Evolutionary conservation across 2,888 invertebrate genomes (phyloP).

Genomic region (Coleophora deauratella): DNA sequence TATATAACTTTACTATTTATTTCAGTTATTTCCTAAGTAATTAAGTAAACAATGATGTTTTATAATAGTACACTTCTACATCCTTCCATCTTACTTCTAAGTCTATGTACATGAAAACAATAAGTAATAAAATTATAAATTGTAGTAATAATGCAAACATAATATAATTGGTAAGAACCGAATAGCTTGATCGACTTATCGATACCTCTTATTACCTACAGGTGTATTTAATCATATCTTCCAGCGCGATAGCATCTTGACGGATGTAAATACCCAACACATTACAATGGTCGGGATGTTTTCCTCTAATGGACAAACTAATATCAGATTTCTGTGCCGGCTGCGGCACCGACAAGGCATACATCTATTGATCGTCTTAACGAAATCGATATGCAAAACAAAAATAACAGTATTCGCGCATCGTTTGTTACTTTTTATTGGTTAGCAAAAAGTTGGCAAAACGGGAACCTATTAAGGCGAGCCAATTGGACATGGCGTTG

Average conservation of each 20-base stretch:
- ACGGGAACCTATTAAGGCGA: slow-evolving; percentile 50
- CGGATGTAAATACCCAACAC: slow-evolving; percentile 54
- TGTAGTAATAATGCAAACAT: no score
- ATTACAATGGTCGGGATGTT: slow-evolving; percentile 57
- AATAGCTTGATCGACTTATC: slow-evolving; percentile 38
- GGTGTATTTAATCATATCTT: slow-evolving; percentile 59
- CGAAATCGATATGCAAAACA: slow-evolving; percentile 61
- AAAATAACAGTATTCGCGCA: slow-evolving; percentile 64
- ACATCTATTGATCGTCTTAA: slow-evolving; percentile 43
- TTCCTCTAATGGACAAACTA: slow-evolving; percentile 57
- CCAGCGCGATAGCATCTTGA: slow-evolving; percentile 64
- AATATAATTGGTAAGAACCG: slow-evolving; percentile 40
- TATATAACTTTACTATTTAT: no score
- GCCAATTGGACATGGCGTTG: slow-evolving; percentile 55
- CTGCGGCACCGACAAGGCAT: slow-evolving; percentile 21
- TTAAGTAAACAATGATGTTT: no score
- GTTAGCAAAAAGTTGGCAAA: slow-evolving; percentile 38
- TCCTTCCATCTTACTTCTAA: no score
- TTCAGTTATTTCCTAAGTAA: no score
- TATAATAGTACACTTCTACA: no score
- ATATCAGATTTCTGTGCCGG: slow-evolving; percentile 37
- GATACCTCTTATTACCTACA: slow-evolving; percentile 30
- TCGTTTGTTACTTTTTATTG: slow-evolving; percentile 49
- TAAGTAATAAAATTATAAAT: no score
- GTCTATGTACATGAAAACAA: no score